phyloP scores from a whole-genome alignment of 2,888 invertebrate genomes.

The Drosophila ezoana region DNA sequence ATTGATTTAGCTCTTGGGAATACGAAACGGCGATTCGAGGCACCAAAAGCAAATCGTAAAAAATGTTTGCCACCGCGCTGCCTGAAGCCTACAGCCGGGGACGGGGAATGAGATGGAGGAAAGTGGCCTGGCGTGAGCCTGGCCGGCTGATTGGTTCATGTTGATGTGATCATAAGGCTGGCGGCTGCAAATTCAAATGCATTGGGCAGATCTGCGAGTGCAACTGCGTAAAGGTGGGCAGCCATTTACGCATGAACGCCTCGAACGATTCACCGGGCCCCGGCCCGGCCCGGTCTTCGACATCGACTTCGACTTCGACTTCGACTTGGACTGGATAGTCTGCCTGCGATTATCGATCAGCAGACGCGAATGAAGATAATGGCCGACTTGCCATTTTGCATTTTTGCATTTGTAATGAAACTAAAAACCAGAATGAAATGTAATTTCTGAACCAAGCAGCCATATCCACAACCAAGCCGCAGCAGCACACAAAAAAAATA shows the following conservation, averaged over 20 bases:
- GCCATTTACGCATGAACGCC: slow-evolving; percentile 76
- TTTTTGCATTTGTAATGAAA: slow-evolving; percentile 84
- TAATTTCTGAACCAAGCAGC: slow-evolving; percentile 63
- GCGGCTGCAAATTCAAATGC: slow-evolving; percentile 77
- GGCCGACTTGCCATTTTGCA: slow-evolving; percentile 80
- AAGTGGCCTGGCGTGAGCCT: slow-evolving; percentile 51
- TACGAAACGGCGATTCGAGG: slow-evolving; percentile 55
- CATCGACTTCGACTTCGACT: slow-evolving; percentile 16
- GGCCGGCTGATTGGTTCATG: slow-evolving; percentile 69
- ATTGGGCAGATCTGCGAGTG: slow-evolving; percentile 75
- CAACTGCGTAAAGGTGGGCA: slow-evolving; percentile 70
- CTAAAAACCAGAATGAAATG: slow-evolving; percentile 83
- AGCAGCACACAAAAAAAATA: not conserved
- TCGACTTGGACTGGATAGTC: slow-evolving; percentile 41
- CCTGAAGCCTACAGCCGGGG: slow-evolving; percentile 50
- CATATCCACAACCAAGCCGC: slow-evolving; percentile 24
- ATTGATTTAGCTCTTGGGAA: slow-evolving; percentile 84
- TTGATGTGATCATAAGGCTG: slow-evolving; percentile 71
- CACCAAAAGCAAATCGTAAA: slow-evolving; percentile 72
- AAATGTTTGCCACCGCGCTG: slow-evolving; percentile 74
- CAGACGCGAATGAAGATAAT: slow-evolving; percentile 68
- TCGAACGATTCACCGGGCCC: slow-evolving; percentile 63
- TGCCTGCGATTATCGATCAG: slow-evolving; percentile 69
- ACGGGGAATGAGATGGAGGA: slow-evolving; percentile 25
- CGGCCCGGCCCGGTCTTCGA: slow-evolving; percentile 18